Base-by-base conservation (phyloP, 2,797 vertebrate genomes). In the Cirrhinus mrigala region DNA sequence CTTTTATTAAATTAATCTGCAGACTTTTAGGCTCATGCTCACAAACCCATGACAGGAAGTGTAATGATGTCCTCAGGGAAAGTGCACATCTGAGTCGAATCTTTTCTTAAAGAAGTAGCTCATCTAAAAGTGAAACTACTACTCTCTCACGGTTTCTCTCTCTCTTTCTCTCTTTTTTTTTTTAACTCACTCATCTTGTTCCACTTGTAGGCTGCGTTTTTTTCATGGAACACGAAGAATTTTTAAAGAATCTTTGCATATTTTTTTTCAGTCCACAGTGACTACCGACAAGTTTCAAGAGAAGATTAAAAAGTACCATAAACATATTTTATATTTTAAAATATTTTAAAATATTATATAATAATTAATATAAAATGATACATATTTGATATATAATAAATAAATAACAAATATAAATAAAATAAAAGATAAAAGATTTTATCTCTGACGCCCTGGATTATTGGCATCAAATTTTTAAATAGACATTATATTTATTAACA, bases 11-110 rank as follows among this genome's bases (percentile, higher is more conserved):
- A 78, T 84, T 29, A 69, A 78, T 78, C 74, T 69, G 18, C 64
- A 78, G 33, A 84, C 48, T 69, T 78, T 76, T 76, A 68, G 74
- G 50, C 74, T 69, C 74, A 33, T 78, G 82, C 50, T 84, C 74
- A 84, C 74, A 77, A 68, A 78, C 48, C 70, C 82, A 56, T 84
- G 74, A 69, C 74, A 84, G 82, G 82, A 77, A 75, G 62, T 77
- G 37, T 84, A 78, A 78, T 46, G 50, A 77, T 84, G 74, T 77
- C 74, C 62, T 78, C 46, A 46, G 62, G 50, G 74, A 84, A 84
- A 40, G 37, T 69, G 48, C 48, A 69, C 46, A 76, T 66, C 71
- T 54, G 29, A 76, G 48, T 84, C 15, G 18, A 74, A 77, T 69
- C 50, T 40, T 56, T 77, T 68, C 81, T 75, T 14, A 46, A 71